Percentiles rank a stretch among this genome's conserved stretches.
phyloP scores from a whole-genome alignment of 2,113 vertebrate genomes.

The Sardina pilchardus region DNA sequence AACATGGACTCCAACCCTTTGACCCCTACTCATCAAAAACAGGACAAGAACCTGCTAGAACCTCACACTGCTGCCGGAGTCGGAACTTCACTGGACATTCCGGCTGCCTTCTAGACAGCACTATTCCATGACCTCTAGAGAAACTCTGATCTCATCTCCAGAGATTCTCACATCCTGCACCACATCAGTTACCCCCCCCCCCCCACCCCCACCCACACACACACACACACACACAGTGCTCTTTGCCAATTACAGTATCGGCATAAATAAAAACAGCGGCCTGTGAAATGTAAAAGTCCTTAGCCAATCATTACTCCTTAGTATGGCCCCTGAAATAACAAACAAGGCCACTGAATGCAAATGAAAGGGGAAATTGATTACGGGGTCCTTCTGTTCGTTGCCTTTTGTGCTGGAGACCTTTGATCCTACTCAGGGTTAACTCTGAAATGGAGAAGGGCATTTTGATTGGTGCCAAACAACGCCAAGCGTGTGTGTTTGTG shows the following conservation, averaged over 20 bases:
- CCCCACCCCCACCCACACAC: too few relatives aligned
- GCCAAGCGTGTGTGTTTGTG: not conserved
- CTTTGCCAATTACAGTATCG: not conserved
- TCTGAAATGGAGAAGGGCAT: not conserved
- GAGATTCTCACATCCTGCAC: not conserved
- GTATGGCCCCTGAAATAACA: not conserved
- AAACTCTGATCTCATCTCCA: not conserved
- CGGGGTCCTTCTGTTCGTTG: not conserved
- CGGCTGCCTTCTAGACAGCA: not conserved
- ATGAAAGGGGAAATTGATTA: slow-evolving; percentile 15
- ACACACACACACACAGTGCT: not conserved
- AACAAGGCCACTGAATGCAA: not conserved
- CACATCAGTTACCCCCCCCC: not conserved
- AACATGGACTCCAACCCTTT: not conserved
- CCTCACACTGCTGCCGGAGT: not conserved
- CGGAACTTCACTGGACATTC: not conserved
- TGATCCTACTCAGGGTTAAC: slow-evolving; percentile 3
- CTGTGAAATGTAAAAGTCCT: not conserved
- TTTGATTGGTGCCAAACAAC: not conserved
- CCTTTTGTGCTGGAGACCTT: not conserved
- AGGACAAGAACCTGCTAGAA: not conserved
- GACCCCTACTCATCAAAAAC: not conserved
- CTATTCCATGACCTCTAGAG: not conserved
- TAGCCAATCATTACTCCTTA: not conserved
- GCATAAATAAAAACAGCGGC: not conserved